Base-by-base conservation (phyloP, 2,113 vertebrate species). In the Bos javanicus region DNA sequence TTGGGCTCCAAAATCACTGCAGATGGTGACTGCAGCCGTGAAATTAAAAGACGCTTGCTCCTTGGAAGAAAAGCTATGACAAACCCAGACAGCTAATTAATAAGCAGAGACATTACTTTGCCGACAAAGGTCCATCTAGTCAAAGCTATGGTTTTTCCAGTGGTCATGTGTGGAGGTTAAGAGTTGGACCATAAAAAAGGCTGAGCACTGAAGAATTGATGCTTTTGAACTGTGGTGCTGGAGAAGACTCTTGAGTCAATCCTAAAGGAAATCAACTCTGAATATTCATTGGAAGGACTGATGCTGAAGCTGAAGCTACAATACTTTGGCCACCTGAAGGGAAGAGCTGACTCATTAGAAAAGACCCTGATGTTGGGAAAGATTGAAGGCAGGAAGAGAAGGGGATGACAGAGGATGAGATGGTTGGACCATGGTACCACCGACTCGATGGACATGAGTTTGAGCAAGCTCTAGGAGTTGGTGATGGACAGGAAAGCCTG, bases 71-170 rank as follows among this genome's bases (percentile, higher is more conserved):
- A 71, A 36, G 9, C n/a, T 21, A 36, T 21, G 64, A 71, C 19
- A 11, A 36, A 71, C 9, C 4, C 23, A 71, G n/a, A 71, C n/a
- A 21, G 64, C 9, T 21, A 36, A 71, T 71, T 36, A 36, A 71
- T 36, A 21, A 71, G 17, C 64, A 71, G 64, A 71, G 19, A 71
- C n/a, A 71, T 21, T 71, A 36, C 64, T 36, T 71, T 36, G 17
- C n/a, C 0, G 1, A 23, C 64, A 71, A 71, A 71, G 4, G 17
- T 71, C 19, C 1, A 0, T 71, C 64, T 21, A 71, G 64, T 71
- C 64, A 71, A 71, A 71, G 64, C 64, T 71, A 71, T 23, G n/a
- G n/a, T 71, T 71, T 71, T 36, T 36, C 64, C 4, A 36, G 17
- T 21, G 21, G 64, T 21, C 64, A 36, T 71, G 64, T 71, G 23